Evolutionary conservation across 2,113 vertebrate species (phyloP).

Genomic region (Onychorhynchus coronatus): DNA sequence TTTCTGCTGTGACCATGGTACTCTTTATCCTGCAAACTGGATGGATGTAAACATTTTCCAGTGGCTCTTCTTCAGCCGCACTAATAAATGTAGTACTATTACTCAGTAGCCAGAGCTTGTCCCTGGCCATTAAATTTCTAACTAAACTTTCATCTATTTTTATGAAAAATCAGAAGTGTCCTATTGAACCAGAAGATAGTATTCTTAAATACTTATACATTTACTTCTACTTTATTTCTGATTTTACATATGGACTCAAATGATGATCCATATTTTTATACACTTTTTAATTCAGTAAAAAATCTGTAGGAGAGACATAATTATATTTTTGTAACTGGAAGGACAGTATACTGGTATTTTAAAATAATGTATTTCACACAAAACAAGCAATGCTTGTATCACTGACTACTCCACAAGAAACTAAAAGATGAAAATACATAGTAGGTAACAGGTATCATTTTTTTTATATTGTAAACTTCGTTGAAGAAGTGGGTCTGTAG

Average conservation of each 20-base stretch:
- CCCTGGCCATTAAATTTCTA: not conserved
- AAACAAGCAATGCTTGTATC: conserved; percentile 9
- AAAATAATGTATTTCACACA: conserved; percentile 24
- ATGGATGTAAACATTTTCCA: not conserved
- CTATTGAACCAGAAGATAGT: not conserved
- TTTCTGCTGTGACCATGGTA: not conserved
- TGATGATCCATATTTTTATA: conserved; percentile 26
- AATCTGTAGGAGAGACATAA: not conserved
- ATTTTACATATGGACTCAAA: not conserved
- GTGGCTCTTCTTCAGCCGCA: not conserved
- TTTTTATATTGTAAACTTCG: conserved; percentile 66
- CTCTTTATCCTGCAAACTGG: not conserved
- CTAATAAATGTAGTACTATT: not conserved
- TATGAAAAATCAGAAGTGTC: not conserved
- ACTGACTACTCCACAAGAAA: not conserved
- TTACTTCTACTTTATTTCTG: not conserved
- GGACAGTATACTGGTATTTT: conserved; percentile 22
- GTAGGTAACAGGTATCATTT: conserved; percentile 25
- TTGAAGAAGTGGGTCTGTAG: conserved; percentile 71
- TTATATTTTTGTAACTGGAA: conserved; percentile 55
- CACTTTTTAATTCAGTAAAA: conserved; percentile 34
- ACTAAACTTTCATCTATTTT: not conserved
- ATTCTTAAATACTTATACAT: not conserved
- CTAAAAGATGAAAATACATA: not conserved
- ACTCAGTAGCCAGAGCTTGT: not conserved